Base-by-base conservation (phyloP, 2,797 vertebrate genomes). In the Coranthus polyacanthus region DNA sequence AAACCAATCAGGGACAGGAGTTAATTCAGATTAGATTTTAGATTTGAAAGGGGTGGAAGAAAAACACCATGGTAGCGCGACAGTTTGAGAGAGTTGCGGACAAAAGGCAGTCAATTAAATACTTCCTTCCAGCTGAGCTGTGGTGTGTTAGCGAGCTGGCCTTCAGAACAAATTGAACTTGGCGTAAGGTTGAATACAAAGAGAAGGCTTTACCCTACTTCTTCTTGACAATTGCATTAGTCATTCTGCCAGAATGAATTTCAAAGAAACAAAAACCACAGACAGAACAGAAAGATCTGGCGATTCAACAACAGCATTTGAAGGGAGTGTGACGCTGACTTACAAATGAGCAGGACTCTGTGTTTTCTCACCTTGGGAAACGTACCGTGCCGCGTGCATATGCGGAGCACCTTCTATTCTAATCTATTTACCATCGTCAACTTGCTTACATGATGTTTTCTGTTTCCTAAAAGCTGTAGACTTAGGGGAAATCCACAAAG, bases 51-150 rank as follows among this genome's bases (percentile, higher is more conserved):
- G 38, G 15, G 34, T 37, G 36, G 36, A 8, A n/a, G 15, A 53
- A 20, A 38, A 22, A 39, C 32, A 26, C 22, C 15, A 12, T 1
- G 36, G 17, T 43, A 18, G 36, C 3, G 36, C 5, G 2, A 26
- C 32, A 17, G 24, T 3, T 46, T 39, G 16, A 39, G 12, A 24
- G 47, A 2, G 49, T 41, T 65, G 13, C 13, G 52, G 41, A 74
- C 49, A 67, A 70, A 72, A 63, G 54, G 45, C 54, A 72, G 42
- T 71, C 2, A 13, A 78, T 75, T 72, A 68, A 77, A 65, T 55
- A 34, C 65, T 54, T 76, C 72, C 51, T 67, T 41, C 20, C 26
- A 2, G 6, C 52, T 11, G 53, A 67, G 72, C 47, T 3, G 16
- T 3, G 15, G n/a, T 39, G 26, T 46, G 67, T 36, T 29, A 22